These are phyloP conservation scores for Muschampia plurimacula DNA, from an alignment of 2,888 invertebrate species.

Conservation along the genomic window DNA sequence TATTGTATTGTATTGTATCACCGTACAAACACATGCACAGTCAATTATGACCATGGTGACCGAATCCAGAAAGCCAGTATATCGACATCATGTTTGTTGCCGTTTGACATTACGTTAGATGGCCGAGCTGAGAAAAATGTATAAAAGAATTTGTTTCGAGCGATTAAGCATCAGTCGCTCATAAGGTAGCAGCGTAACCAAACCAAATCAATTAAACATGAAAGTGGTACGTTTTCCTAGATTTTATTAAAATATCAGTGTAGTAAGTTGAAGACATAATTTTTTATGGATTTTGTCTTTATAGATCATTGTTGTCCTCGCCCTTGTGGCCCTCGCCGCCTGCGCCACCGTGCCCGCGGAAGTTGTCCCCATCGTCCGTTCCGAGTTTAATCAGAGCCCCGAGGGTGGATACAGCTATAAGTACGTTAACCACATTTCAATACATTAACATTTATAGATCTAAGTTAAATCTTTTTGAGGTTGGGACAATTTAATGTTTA, in stretches of 20 bases:
- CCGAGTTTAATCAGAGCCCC: slow-evolving; percentile 57
- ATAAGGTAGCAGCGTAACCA: slow-evolving; percentile 64
- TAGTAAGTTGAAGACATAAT: background rate
- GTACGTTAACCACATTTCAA: slow-evolving; percentile 53
- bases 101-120: slow-evolving; percentile 74
- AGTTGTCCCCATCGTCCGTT: slow-evolving; percentile 57
- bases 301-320: slow-evolving; percentile 60
- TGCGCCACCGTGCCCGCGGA: slow-evolving; percentile 57
- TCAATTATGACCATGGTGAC: slow-evolving; percentile 62
- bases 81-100: slow-evolving; percentile 70
- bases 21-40: slow-evolving; percentile 47
- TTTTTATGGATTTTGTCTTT: background rate
- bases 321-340: slow-evolving; percentile 64
- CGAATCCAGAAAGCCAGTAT: slow-evolving; percentile 66
- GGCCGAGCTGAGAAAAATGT: slow-evolving; percentile 68
- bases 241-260: slow-evolving; percentile 5
- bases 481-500: too few species aligned
- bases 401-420: slow-evolving; percentile 61
- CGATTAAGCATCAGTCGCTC: slow-evolving; percentile 71
- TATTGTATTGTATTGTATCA: background rate
- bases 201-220: slow-evolving; percentile 68
- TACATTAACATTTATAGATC: background rate
- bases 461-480: too few species aligned
- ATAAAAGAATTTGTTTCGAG: slow-evolving; percentile 73
- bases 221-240: slow-evolving; percentile 68